phyloP scores from a whole-genome alignment of 2,888 invertebrate genomes.

The Branchellion lobata region DNA sequence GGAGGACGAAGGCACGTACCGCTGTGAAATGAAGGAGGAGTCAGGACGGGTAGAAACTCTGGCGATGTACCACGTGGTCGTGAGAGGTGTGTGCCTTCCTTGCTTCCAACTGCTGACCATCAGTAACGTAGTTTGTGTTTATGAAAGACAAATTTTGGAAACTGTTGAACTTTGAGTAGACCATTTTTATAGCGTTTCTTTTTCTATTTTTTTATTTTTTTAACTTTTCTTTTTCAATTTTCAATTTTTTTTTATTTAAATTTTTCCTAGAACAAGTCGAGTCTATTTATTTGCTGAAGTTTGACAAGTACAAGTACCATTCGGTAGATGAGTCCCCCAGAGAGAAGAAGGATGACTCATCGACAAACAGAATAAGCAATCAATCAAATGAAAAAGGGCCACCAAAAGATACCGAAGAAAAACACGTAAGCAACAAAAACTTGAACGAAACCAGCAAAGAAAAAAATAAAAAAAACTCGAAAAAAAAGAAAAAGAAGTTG shows the following conservation, averaged over 20 bases:
- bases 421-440: too few species aligned
- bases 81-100: neutral
- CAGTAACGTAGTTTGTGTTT: too few species aligned
- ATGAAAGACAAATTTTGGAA: too few species aligned
- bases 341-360: neutral
- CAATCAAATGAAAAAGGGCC: too few species aligned
- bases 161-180: too few species aligned
- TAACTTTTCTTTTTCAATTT: too few species aligned
- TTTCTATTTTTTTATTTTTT: too few species aligned
- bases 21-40: neutral
- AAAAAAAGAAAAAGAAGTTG: neutral
- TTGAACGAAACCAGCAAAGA: too few species aligned
- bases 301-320: conserved; percentile 8
- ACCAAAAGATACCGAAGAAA: too few species aligned
- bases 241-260: neutral
- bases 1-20: neutral
- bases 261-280: neutral
- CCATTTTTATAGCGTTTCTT: too few species aligned
- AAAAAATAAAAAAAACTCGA: too few species aligned
- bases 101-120: neutral
- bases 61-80: neutral
- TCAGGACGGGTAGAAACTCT: neutral
- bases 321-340: neutral
- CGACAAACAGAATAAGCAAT: too few species aligned
- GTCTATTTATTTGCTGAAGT: neutral